Evolutionary conservation across 2,113 vertebrate species (phyloP).

Genomic region (Sylvietta virens): DNA sequence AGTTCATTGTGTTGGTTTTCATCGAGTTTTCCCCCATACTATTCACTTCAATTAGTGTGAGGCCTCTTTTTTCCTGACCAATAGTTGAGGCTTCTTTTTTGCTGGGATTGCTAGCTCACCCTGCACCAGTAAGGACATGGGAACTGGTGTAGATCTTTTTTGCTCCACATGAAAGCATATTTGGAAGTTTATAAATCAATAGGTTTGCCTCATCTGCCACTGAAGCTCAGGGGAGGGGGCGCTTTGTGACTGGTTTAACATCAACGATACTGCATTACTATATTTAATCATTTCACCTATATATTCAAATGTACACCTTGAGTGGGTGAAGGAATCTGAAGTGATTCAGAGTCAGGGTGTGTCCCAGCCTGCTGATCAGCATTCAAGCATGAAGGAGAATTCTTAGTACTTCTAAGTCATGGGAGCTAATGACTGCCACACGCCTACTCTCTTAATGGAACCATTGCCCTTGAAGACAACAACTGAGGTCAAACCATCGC

Average conservation of each 20-base stretch:
- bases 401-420: not conserved
- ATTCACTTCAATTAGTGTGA: not conserved
- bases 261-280: not conserved
- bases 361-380: not conserved
- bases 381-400: not conserved
- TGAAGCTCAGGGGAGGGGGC: not conserved
- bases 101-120: not conserved
- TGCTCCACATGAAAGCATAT: not conserved
- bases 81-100: not conserved
- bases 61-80: not conserved
- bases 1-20: not conserved
- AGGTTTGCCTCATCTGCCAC: not conserved
- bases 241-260: not conserved
- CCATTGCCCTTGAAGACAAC: not conserved
- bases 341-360: not conserved
- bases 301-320: not conserved
- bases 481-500: not conserved
- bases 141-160: not conserved
- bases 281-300: not conserved
- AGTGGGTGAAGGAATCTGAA: not conserved
- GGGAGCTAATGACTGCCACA: not conserved
- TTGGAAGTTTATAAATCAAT: not conserved
- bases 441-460: not conserved
- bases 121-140: not conserved
- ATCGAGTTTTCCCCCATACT: not conserved